These are phyloP conservation scores for Dasyurus viverrinus DNA, from an alignment of 2,113 vertebrate genomes.

Conservation along the genomic window DNA sequence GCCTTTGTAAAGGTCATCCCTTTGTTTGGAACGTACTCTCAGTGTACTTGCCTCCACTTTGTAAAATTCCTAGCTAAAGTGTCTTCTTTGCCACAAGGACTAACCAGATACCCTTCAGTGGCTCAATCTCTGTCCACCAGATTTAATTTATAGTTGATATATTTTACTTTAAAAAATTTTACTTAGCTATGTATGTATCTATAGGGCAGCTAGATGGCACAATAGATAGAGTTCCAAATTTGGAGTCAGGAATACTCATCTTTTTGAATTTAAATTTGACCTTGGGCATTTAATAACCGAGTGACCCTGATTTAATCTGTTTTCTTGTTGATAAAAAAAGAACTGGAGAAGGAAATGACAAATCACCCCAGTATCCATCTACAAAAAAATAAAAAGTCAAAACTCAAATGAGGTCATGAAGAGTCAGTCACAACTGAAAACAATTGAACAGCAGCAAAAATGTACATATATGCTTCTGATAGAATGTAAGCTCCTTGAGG, in stretches of 20 bases:
- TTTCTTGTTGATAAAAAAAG: not conserved
- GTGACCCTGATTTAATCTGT: not conserved
- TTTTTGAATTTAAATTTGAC: not conserved
- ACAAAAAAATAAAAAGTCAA: not conserved
- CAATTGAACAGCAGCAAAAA: not conserved
- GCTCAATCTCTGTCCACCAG: not conserved
- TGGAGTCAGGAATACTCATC: not conserved
- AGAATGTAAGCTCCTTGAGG: not conserved
- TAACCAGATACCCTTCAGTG: not conserved
- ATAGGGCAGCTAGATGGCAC: not conserved
- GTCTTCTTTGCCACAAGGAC: not conserved
- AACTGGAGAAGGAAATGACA: not conserved
- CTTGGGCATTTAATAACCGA: not conserved
- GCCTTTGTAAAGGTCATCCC: not conserved
- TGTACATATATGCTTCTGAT: not conserved
- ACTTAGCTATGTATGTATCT: not conserved
- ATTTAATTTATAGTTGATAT: not conserved
- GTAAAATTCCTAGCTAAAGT: not conserved
- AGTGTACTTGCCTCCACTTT: not conserved
- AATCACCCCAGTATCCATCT: not conserved
- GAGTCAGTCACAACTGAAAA: not conserved
- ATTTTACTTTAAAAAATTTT: not conserved
- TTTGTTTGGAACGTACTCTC: not conserved
- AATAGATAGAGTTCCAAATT: not conserved
- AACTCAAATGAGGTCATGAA: not conserved